phyloP scores from a whole-genome alignment of 2,113 vertebrate species.

The Sinocyclocheilus maitianheensis region DNA sequence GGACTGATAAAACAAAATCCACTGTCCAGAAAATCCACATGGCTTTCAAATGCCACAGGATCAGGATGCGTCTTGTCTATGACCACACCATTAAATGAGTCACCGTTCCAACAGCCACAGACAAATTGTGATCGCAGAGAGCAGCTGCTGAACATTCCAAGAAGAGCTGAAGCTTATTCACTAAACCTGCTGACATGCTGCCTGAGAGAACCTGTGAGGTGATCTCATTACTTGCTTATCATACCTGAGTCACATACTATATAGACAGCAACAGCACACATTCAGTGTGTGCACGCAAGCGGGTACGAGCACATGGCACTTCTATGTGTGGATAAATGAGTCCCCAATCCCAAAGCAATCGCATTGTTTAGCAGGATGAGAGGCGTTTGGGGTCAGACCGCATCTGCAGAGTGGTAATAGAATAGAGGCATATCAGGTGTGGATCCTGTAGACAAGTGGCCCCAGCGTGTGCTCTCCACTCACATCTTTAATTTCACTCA shows the following conservation, averaged over 20 bases:
- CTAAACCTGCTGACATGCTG: constrained; percentile 6
- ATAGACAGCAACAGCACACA: background rate
- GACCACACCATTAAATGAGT: background rate
- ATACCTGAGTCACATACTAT: background rate
- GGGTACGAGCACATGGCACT: background rate
- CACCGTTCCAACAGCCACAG: background rate
- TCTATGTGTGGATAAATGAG: constrained; percentile 3
- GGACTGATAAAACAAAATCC: background rate
- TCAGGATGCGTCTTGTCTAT: background rate
- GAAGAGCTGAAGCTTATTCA: background rate
- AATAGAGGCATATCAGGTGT: constrained; percentile 52
- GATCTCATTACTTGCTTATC: constrained; percentile 22
- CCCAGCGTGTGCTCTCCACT: constrained; percentile 46
- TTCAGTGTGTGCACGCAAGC: background rate
- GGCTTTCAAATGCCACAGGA: background rate
- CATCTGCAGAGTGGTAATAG: constrained; percentile 39
- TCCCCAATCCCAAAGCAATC: constrained; percentile 5
- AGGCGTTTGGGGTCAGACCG: constrained; percentile 17
- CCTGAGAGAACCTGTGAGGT: background rate
- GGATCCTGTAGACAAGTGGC: constrained; percentile 47
- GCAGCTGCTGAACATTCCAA: background rate
- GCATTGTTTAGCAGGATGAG: constrained; percentile 27
- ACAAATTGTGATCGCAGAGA: background rate
- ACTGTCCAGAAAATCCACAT: background rate
- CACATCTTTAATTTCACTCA: constrained; percentile 59